Evolutionary conservation across 1,140 invertebrate species (phyloP).

Genomic region (Habropoda laboriosa): DNA sequence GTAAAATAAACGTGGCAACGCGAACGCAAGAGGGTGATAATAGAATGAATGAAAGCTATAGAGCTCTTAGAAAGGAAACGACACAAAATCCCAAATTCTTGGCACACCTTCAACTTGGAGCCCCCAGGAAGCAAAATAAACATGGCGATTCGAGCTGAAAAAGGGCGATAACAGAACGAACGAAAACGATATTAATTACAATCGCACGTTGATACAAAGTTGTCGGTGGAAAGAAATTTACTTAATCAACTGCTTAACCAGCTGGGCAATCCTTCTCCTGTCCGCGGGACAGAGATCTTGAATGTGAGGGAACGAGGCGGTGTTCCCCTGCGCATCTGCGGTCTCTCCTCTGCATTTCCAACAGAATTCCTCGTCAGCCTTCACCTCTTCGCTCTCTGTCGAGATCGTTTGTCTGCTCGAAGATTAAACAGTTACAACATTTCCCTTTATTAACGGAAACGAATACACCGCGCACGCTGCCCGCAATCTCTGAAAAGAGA

Average conservation of each 20-base stretch:
- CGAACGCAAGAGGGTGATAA: too few species aligned
- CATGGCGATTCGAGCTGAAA: neutral
- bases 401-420: constrained; percentile 52
- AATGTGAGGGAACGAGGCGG: constrained; percentile 57
- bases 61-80: too few species aligned
- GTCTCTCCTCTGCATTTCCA: constrained; percentile 59
- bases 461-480: neutral
- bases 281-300: constrained; percentile 69
- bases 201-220: neutral
- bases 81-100: too few species aligned
- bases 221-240: constrained; percentile 21
- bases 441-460: constrained; percentile 12
- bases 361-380: constrained; percentile 50
- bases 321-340: constrained; percentile 25
- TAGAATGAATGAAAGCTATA: too few species aligned
- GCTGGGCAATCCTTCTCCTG: constrained; percentile 67
- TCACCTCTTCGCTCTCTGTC: constrained; percentile 57
- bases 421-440: constrained; percentile 44
- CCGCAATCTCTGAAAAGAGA: neutral
- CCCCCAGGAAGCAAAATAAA: neutral
- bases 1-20: neutral
- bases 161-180: too few species aligned
- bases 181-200: constrained; percentile 5
- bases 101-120: too few species aligned
- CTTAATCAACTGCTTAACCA: constrained; percentile 68